Conservation (phyloP, 2,888 invertebrate genomes). For the Acanthosepion esculentum region DNA sequence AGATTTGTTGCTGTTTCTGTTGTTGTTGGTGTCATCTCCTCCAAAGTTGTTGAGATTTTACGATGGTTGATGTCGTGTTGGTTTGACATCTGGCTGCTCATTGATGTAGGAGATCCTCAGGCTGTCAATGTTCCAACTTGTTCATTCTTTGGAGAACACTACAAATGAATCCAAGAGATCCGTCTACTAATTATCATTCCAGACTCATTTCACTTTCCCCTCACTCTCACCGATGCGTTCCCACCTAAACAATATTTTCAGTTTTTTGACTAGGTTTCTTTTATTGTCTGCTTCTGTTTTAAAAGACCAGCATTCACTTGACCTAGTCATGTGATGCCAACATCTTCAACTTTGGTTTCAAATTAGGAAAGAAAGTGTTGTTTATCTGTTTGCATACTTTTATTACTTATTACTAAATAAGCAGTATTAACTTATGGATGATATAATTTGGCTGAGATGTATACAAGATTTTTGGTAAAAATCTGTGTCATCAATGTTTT, state of each 20-base stretch:
- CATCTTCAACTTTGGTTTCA: background rate
- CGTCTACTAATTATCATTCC: background rate
- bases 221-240: background rate
- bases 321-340: background rate
- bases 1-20: background rate
- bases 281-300: background rate
- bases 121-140: constrained; percentile 20
- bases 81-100: background rate
- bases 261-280: background rate
- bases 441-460: background rate
- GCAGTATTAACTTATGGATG: background rate
- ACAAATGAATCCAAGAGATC: constrained; percentile 20
- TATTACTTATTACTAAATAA: background rate
- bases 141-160: constrained; percentile 33
- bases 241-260: too few species aligned
- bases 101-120: constrained; percentile 8
- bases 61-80: background rate
- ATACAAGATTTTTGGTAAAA: too few species aligned
- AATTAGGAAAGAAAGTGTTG: background rate
- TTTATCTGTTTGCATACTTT: background rate
- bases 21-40: background rate
- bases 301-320: background rate
- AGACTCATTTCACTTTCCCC: background rate
- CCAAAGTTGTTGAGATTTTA: background rate
- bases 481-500: too few species aligned